phyloP scores from a whole-genome alignment of 2,888 invertebrate genomes.

The Xiphydria camelus region DNA sequence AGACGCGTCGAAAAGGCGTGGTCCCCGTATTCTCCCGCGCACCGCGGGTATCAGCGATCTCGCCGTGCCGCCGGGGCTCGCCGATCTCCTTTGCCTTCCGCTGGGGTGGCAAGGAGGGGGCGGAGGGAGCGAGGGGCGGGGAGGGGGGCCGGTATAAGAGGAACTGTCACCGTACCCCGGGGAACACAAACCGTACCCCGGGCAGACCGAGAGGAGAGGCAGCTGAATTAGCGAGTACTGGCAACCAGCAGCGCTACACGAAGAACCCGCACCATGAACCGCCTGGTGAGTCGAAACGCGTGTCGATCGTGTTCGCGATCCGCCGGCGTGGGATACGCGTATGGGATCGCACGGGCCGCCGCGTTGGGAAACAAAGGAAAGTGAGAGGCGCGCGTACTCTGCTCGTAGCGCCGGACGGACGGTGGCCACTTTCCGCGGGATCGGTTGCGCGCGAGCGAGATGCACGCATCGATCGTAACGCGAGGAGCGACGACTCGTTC shows the following conservation, averaged over 20 bases:
- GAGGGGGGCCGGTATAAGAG: slow-evolving; percentile 48
- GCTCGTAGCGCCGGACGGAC: too few relatives aligned
- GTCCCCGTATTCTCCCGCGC: slow-evolving; percentile 22
- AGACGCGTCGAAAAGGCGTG: slow-evolving; percentile 13
- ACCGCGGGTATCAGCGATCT: slow-evolving; percentile 5
- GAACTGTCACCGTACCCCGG: slow-evolving; percentile 50
- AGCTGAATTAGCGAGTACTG: slow-evolving; percentile 43
- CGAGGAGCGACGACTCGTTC: too few relatives aligned
- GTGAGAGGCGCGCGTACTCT: slow-evolving; percentile 42
- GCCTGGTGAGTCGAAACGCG: slow-evolving; percentile 54
- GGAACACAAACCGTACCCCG: slow-evolving; percentile 45
- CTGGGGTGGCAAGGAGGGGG: slow-evolving; percentile 43
- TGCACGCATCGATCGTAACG: too few relatives aligned
- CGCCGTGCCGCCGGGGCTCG: background rate
- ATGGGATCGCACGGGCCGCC: slow-evolving; percentile 17
- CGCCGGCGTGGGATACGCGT: too few relatives aligned
- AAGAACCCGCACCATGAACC: slow-evolving; percentile 38
- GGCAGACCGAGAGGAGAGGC: slow-evolving; percentile 15
- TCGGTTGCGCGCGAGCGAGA: too few relatives aligned
- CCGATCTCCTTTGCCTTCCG: too few relatives aligned
- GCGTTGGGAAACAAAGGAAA: slow-evolving; percentile 45
- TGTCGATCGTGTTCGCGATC: too few relatives aligned
- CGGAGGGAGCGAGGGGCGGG: slow-evolving; percentile 22
- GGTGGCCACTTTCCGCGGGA: too few relatives aligned
- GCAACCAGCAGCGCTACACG: slow-evolving; percentile 40